Base-by-base conservation (phyloP, 2,888 invertebrate species). In the Chironomus riparius region DNA sequence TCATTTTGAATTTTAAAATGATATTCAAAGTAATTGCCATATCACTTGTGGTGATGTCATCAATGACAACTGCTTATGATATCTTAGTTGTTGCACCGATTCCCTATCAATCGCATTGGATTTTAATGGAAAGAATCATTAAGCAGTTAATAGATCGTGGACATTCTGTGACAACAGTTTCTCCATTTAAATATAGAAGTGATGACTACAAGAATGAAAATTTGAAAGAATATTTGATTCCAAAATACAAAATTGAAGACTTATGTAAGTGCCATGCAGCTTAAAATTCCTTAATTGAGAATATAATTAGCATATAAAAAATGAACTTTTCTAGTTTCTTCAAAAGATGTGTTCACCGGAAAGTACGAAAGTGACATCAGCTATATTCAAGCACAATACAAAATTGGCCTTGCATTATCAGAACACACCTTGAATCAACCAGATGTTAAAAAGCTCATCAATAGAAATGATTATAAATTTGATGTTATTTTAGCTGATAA, bases 401-500 rank as follows among this genome's bases (percentile, higher is more conserved):
- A 79, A 28, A 70, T 84, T 2, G 83, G 82, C 0, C 50, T 81
- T 62, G 76, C 80, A 80, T 81, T 81, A 72, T 81, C 81, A 21
- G 82, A 81, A 77, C 78, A 82, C 78, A 82, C 83, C 22, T 72
- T 85, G 13, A 81, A 81, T 75, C 79, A 82, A 80, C 68, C 78
- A 28, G 81, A 81, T 70, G 80, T 84, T 0, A 79, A 80, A 71
- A 77, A 79, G 2, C 78, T 84, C 0, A 82, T 84, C 18, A 78
- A 79, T 3, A 83, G 83, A 4, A 80, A 82, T 24, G 79, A 83
- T 73, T 79, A 80, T n/a, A 83, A 85, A 76, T 84, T 80, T 73
- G 86, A 86, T 79, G 78, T 85, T 10, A 80, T 86, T 4, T 80
- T 86, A 0, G 77, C 83, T 76, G 85, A 85, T 76, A 84, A 84